These are phyloP conservation scores for Tortrix viridana DNA, from an alignment of 2,888 invertebrate species.

Conservation along the genomic window DNA sequence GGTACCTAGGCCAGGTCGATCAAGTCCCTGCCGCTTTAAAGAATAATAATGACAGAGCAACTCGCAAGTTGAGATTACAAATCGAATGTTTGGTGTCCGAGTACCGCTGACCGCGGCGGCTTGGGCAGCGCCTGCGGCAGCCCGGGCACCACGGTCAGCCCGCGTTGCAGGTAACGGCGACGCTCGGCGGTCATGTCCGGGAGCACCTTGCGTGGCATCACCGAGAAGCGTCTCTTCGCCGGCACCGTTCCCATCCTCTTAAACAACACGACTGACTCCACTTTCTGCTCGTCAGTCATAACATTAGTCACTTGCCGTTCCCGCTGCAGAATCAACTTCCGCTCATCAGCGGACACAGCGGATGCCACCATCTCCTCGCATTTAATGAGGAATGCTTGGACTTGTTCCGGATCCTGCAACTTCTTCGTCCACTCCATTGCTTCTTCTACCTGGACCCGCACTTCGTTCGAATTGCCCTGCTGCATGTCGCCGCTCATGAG, in stretches of 20 bases:
- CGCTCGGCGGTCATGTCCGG: conserved; percentile 58
- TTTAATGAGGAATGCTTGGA: conserved; percentile 70
- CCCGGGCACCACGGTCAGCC: conserved; percentile 60
- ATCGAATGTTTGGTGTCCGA: conserved; percentile 71
- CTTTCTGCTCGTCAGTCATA: conserved; percentile 62
- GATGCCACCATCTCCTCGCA: conserved; percentile 70
- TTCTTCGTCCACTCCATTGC: conserved; percentile 71
- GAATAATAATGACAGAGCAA: not conserved
- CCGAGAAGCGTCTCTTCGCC: conserved; percentile 67
- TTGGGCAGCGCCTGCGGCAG: not conserved
- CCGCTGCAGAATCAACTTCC: conserved; percentile 66
- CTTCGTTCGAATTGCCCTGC: conserved; percentile 75
- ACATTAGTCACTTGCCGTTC: conserved; percentile 64
- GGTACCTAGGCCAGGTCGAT: too few species aligned
- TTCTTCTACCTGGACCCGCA: conserved; percentile 72
- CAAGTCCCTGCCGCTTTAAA: not conserved
- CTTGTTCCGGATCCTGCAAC: conserved; percentile 67
- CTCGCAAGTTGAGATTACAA: conserved; percentile 50
- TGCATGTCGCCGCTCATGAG: conserved; percentile 79
- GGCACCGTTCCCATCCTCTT: conserved; percentile 75
- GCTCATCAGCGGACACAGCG: conserved; percentile 63
- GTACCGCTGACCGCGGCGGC: conserved; percentile 59
- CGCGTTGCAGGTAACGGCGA: conserved; percentile 62
- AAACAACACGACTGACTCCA: conserved; percentile 68
- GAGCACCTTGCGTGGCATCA: conserved; percentile 62